Base-by-base conservation (phyloP, 2,113 vertebrate species). In the Pyxicephalus adspersus region DNA sequence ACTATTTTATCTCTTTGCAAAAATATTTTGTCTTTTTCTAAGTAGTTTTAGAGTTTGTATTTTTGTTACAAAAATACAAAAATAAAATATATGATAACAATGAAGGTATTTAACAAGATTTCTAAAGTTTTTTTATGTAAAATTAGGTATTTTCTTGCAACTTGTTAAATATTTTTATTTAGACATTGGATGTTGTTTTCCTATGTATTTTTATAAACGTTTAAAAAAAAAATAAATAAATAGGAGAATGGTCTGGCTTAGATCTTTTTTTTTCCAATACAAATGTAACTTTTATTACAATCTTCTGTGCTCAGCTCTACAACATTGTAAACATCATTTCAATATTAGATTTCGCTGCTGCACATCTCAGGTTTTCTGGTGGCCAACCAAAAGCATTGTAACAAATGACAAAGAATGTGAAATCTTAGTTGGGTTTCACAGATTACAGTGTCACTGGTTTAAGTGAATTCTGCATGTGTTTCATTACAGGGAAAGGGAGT, bases 151-250 rank as follows among this genome's bases (percentile, higher is more conserved):
- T 93, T 92, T 95, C 94, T 95, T 95, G 94, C 93, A 91, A 94
- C 94, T 95, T 96, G 95, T 95, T 95, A 95, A 96, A 95, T 96
- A 95, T 96, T 97, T 96, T 96, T 97, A 96, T 97, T 97, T 93
- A 95, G 95, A 94, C 92, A 89, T 93, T 94, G 93, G 91, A 95
- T 94, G 94, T 94, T 94, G 93, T 95, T 95, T 95, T 94, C 95
- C 94, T 95, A 95, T 96, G 93, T 96, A 95, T 95, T 95, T 96
- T 95, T 95, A n/a, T 92, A 94, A 94, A 93, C 94, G 91, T 94
- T 93, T 90, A 94, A 94, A 92, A 94, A 94, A 95, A 94, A 90
- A 86, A 87, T 89, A 92, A 92, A 92, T 91, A 92, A 87, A 88
- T 91, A 87, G 89, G 70, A 55, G 70, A 81, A 81, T 60, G 85